Evolutionary conservation across 1,140 invertebrate species (phyloP).

Genomic region (Diuraphis noxia): DNA sequence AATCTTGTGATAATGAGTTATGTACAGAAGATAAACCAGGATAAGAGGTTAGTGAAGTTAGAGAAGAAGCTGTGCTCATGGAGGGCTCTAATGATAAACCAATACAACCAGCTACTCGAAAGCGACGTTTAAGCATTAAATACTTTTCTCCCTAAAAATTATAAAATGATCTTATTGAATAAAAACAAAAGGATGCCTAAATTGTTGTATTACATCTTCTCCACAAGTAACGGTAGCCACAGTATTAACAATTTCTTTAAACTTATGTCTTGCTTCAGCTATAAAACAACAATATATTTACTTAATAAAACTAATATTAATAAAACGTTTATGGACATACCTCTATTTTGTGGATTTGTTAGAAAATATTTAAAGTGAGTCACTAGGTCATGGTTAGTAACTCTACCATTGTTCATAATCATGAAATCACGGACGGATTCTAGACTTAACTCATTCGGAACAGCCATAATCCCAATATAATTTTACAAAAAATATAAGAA

Average conservation of each 20-base stretch:
- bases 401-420: slow-evolving; percentile 77
- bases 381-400: slow-evolving; percentile 84
- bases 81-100: slow-evolving; percentile 57
- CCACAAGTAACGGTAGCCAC: slow-evolving; percentile 76
- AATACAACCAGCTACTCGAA: slow-evolving; percentile 63
- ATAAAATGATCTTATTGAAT: background rate
- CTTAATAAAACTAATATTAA: background rate
- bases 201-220: slow-evolving; percentile 58
- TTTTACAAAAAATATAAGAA: background rate
- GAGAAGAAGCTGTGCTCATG: slow-evolving; percentile 46
- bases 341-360: slow-evolving; percentile 75
- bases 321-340: slow-evolving; percentile 60
- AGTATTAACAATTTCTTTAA: slow-evolving; percentile 89
- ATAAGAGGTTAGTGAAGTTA: slow-evolving; percentile 46
- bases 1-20: slow-evolving; percentile 43
- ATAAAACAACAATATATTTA: slow-evolving; percentile 60
- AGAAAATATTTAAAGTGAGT: slow-evolving; percentile 85
- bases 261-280: slow-evolving; percentile 81
- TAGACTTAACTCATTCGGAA: slow-evolving; percentile 73
- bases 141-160: slow-evolving; percentile 74
- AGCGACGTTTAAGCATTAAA: slow-evolving; percentile 79
- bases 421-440: slow-evolving; percentile 83
- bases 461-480: background rate
- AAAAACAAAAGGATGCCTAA: no score
- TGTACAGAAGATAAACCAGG: slow-evolving; percentile 22